Evolutionary conservation across 1,140 invertebrate genomes (phyloP).

Genomic region (Globodera ellingtonae): DNA sequence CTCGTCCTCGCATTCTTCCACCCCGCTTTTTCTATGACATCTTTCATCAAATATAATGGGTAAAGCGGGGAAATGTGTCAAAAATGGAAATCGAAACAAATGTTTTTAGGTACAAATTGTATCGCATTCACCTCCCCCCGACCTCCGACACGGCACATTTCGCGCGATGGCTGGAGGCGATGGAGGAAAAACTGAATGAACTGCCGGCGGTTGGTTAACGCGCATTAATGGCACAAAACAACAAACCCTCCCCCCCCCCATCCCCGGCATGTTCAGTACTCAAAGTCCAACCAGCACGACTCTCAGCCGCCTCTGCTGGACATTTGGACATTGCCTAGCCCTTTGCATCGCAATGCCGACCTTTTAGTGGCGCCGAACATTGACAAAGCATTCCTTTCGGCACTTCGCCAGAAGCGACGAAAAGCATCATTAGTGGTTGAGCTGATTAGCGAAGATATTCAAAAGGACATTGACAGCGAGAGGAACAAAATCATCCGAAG

Average conservation of each 20-base stretch:
- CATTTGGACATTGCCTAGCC: constrained; percentile 51
- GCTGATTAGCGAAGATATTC: constrained; percentile 6
- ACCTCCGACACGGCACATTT: not conserved
- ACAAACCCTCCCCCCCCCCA: not conserved
- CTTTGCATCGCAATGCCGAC: constrained; percentile 36
- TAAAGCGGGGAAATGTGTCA: not conserved
- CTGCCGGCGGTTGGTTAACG: not conserved
- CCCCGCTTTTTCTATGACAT: not conserved
- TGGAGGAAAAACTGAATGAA: not conserved
- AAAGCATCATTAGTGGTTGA: constrained; percentile 43
- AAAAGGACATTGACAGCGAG: constrained; percentile 40
- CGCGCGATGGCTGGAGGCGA: not conserved
- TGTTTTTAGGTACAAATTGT: not conserved
- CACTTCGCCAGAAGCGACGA: constrained; percentile 27
- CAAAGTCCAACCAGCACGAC: not conserved
- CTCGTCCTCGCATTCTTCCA: not conserved
- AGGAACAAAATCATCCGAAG: constrained; percentile 33
- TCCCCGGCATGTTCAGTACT: too few relatives aligned
- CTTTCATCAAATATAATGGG: not conserved
- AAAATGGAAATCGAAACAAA: not conserved
- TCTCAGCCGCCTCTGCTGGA: constrained; percentile 46
- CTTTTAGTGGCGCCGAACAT: constrained; percentile 57
- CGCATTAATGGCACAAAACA: not conserved
- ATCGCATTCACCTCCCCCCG: not conserved
- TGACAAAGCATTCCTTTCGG: constrained; percentile 27